These are phyloP conservation scores for Chamaea fasciata DNA, from an alignment of 2,113 vertebrate species.

Conservation along the genomic window DNA sequence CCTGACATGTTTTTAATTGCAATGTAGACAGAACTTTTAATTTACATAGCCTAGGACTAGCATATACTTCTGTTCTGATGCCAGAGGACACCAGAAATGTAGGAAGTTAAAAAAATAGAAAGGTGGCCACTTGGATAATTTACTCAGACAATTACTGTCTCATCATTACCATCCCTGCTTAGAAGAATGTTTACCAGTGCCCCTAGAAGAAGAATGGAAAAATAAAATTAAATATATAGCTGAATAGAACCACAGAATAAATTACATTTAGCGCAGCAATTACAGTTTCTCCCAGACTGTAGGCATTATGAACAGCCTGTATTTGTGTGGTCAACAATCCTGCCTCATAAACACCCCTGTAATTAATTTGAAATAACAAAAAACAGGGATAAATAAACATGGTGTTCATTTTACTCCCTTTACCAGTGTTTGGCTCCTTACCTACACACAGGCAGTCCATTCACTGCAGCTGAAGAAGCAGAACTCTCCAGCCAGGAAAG, in stretches of 20 bases:
- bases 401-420: background rate
- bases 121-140: background rate
- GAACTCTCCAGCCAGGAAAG: background rate
- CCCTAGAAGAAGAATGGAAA: constrained; percentile 12
- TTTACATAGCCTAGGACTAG: constrained; percentile 5
- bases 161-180: constrained; percentile 19
- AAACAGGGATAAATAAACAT: background rate
- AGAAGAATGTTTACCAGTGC: background rate
- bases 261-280: constrained; percentile 32
- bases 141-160: constrained; percentile 22
- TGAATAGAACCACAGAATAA: constrained; percentile 45
- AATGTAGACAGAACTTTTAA: background rate
- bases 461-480: background rate
- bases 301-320: background rate
- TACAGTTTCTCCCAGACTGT: constrained; percentile 28
- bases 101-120: background rate
- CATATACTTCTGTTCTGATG: constrained; percentile 19
- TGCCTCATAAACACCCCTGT: background rate
- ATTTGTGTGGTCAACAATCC: constrained; percentile 11
- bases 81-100: constrained; percentile 38
- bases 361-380: constrained; percentile 53
- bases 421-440: background rate
- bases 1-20: background rate
- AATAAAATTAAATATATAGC: constrained; percentile 9
- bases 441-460: background rate